Base-by-base conservation (phyloP, 2,888 invertebrate genomes). In the Drosophila lacicola region DNA sequence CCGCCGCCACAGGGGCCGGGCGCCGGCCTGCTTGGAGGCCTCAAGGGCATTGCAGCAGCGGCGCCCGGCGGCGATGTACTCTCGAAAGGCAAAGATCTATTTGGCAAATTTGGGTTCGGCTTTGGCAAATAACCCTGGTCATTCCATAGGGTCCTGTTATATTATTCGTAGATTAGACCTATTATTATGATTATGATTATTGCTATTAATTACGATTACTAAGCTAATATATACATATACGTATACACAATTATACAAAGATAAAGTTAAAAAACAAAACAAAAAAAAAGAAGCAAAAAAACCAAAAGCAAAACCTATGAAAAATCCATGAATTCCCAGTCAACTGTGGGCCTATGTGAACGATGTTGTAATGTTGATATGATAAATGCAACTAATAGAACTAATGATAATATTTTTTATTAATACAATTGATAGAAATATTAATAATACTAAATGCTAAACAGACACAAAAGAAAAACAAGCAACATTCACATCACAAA, bases 21-120 rank as follows among this genome's bases (percentile, higher is more conserved):
- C 93, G 94, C 97, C 81, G 97, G 97, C 95, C 96, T 97, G 92
- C 97, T 97, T 93, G 95, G 97, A 78, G 97, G 97, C 95, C 97
- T 97, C 91, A 97, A 97, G 93, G 95, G 97, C 92, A 95, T 96
- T 88, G 97, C 97, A 92, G 97, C 97, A 94, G 96, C 97, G 63
- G 92, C 91, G 80, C 96, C 97, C 83, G 97, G 97, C 75, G 97
- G 97, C 88, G 97, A 97, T 92, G 97, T 97, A 84, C 94, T 97
- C 88, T 97, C 97, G 91, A 97, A 97, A 93, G 97, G 97, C 90
- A 97, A 98, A 93, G 97, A 97, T 94, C 95, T 97, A 82, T 97
- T 97, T 92, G 90, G 90, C 51, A 91, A 91, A 82, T 97, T 98
- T 93, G 97, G 97, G 96, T 98, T 98, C 93, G 97, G 97, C 81